Base-by-base conservation (phyloP, 1,140 invertebrate species). In the Polypedilum pembai region DNA sequence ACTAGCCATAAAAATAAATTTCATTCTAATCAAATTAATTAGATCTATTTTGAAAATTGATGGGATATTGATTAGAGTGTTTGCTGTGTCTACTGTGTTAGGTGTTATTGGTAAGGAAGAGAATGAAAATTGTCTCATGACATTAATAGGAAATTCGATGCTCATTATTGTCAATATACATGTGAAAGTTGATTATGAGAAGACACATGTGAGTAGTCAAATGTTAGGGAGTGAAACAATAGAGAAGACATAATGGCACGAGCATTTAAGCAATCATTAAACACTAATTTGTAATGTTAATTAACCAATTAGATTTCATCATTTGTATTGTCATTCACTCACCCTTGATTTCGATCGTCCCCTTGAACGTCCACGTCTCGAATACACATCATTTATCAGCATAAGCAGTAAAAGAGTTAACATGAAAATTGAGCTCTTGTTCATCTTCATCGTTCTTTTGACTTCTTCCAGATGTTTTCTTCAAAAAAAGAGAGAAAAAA, bases 301-400 rank as follows among this genome's bases (percentile, higher is more conserved):
- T 66, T 73, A 17, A 40, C 73, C 17, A 24, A 40, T 45, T 45
- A 74, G n/a, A 73, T 73, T 21, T n/a, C 40, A 40, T 21, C 10
- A 12, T 18, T 33, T 40, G 15, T 40, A 40, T 73, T 40, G 8
- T 17, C 15, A 15, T 20, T 21, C 2, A 74, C 74, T 77, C 81
- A 87, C 86, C 82, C 87, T 87, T 12, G 90, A 92, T 78, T 91
- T 92, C 66, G 89, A 89, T 77, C 89, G 87, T 65, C 87, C 83
- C 76, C 90, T 84, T 10, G 84, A 83, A 75, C 90, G 84, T 17
- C 87, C 90, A 79, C 90, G 84, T 33, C 90, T 80, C 10, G 80
- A 82, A 80, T 79, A 76, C 78, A 75, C 74, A 76, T 76, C 73
- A 82, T 75, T 73, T 40, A 85, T 75, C 56, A 85, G 74, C 66